phyloP scores from a whole-genome alignment of 2,888 invertebrate species.

The Apomyelois bistriatella region DNA sequence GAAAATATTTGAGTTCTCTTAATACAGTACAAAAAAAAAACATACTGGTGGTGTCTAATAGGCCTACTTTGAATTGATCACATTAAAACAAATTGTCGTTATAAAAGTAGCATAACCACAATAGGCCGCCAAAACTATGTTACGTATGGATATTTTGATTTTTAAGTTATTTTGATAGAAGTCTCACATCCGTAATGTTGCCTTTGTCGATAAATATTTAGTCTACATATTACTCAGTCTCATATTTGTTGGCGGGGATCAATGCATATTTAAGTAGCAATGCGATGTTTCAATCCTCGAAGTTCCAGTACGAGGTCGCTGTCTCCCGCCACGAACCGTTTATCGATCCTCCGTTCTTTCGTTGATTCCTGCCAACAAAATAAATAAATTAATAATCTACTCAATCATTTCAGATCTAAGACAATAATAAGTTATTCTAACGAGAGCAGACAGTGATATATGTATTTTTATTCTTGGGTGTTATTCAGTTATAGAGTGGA shows the following conservation, averaged over 20 bases:
- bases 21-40: not conserved
- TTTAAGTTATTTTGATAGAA: conserved; percentile 37
- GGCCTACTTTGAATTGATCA: not conserved
- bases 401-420: conserved; percentile 2
- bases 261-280: conserved; percentile 72
- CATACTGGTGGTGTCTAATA: not conserved
- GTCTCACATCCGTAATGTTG: conserved; percentile 37
- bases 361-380: conserved; percentile 54
- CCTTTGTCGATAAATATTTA: conserved; percentile 54
- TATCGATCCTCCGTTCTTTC: conserved; percentile 75
- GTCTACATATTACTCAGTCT: conserved; percentile 76
- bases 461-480: conserved; percentile 26
- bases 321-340: conserved; percentile 82
- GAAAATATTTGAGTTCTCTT: too few relatives aligned
- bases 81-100: not conserved
- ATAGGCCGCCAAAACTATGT: not conserved
- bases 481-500: conserved; percentile 31
- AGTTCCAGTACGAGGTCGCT: conserved; percentile 82
- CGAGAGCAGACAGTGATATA: conserved; percentile 28
- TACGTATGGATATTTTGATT: conserved; percentile 8
- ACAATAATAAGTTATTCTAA: not conserved
- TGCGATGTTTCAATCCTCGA: conserved; percentile 81
- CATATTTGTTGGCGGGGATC: conserved; percentile 70
- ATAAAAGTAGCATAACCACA: not conserved
- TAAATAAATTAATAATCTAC: conserved; percentile 8